phyloP scores from a whole-genome alignment of 2,113 vertebrate species.

The Crotalus helleri region DNA sequence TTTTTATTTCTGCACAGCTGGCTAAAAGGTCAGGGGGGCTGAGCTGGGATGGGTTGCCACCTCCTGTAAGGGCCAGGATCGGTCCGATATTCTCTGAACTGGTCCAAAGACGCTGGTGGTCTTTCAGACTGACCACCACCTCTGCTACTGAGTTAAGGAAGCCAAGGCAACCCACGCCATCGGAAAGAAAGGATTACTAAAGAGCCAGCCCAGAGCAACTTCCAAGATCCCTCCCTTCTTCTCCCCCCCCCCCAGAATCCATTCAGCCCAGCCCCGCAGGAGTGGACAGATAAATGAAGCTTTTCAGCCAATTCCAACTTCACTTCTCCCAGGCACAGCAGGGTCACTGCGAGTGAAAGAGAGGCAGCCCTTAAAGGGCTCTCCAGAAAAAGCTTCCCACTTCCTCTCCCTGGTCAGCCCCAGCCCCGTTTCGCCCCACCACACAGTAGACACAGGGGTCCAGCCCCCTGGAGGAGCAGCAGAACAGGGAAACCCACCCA shows the following conservation, averaged over 20 bases:
- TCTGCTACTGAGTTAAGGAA: not conserved
- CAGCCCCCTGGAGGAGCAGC: not conserved
- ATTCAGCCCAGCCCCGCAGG: not conserved
- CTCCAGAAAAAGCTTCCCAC: not conserved
- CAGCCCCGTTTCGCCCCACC: not conserved
- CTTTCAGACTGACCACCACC: not conserved
- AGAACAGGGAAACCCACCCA: not conserved
- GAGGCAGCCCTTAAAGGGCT: not conserved
- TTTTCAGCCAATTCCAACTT: not conserved
- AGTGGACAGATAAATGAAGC: not conserved
- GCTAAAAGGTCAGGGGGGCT: too few relatives aligned
- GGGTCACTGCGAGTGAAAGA: not conserved
- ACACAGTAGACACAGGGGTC: not conserved
- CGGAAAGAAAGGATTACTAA: not conserved
- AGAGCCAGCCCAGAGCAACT: not conserved
- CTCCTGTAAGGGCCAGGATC: not conserved
- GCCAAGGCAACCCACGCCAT: not conserved
- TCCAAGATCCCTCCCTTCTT: not conserved
- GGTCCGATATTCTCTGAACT: not conserved
- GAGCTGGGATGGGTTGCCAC: too few relatives aligned
- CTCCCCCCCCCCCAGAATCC: not conserved
- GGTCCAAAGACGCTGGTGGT: not conserved
- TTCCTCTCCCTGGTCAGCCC: not conserved
- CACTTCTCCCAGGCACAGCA: not conserved
- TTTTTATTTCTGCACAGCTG: not conserved